Percentiles rank a stretch among this genome's conserved stretches.
These are phyloP conservation scores for Anas platyrhynchos DNA, from an alignment of 2,113 vertebrate genomes.

Conservation along the genomic window DNA sequence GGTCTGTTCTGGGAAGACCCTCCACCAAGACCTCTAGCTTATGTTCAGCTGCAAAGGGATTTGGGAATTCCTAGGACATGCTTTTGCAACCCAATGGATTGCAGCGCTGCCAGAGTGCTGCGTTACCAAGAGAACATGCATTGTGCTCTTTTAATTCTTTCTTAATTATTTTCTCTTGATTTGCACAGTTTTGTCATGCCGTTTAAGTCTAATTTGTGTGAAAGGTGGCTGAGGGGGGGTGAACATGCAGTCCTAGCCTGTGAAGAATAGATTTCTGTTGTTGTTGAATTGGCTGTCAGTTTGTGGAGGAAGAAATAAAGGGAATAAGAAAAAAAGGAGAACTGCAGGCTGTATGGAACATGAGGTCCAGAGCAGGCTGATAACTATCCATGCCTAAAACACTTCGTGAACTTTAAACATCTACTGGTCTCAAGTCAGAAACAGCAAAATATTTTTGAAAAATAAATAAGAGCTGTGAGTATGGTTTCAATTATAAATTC, in stretches of 20 bases:
- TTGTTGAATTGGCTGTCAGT: neutral
- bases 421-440: neutral
- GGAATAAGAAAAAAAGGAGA: neutral
- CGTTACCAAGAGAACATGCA: conserved; percentile 13
- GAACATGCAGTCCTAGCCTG: neutral
- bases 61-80: conserved; percentile 49
- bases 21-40: neutral
- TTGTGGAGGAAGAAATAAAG: neutral
- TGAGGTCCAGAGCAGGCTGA: neutral
- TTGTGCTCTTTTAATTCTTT: conserved; percentile 61
- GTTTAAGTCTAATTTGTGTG: conserved; percentile 16
- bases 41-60: conserved; percentile 4
- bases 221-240: neutral
- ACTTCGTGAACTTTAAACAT: neutral
- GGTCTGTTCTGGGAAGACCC: neutral
- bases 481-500: neutral
- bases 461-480: neutral
- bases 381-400: neutral
- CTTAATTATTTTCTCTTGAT: conserved; percentile 59
- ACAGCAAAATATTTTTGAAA: neutral
- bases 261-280: neutral
- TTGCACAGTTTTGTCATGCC: neutral
- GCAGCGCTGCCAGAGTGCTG: neutral
- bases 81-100: neutral
- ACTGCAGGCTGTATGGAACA: neutral